Percentiles rank a stretch among this genome's conserved stretches.
phyloP scores from a whole-genome alignment of 2,888 invertebrate genomes.

The Nematopogon swammerdamellus region DNA sequence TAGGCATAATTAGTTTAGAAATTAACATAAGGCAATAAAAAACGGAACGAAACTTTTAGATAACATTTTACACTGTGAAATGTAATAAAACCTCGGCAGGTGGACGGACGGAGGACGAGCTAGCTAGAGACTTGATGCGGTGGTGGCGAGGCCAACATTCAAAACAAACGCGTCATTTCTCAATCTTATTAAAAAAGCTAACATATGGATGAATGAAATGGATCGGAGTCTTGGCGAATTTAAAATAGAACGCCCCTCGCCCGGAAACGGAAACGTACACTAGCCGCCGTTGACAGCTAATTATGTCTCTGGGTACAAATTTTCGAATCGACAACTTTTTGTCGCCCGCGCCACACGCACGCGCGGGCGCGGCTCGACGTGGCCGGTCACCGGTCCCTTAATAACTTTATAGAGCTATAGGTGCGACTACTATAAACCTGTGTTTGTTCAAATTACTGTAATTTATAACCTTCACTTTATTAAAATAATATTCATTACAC shows the following conservation, averaged over 20 bases:
- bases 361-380: background rate
- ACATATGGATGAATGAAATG: background rate
- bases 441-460: background rate
- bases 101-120: conserved; percentile 18
- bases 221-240: conserved; percentile 28
- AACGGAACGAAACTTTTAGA: conserved; percentile 51
- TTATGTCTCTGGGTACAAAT: conserved; percentile 44
- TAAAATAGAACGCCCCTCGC: conserved; percentile 40
- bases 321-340: conserved; percentile 45
- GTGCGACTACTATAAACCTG: background rate
- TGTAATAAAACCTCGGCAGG: conserved; percentile 41
- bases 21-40: conserved; percentile 54
- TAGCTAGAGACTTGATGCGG: too few relatives aligned
- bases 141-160: too few relatives aligned
- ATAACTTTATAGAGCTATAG: background rate
- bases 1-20: conserved; percentile 53
- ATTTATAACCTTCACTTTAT: background rate
- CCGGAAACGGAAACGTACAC: conserved; percentile 49
- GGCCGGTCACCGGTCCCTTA: conserved; percentile 11
- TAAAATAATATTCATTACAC: background rate
- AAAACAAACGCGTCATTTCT: conserved; percentile 4
- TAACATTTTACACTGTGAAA: conserved; percentile 36
- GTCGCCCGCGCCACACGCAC: background rate
- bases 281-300: conserved; percentile 47
- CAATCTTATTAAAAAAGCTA: background rate